Percentiles rank a stretch among this genome's conserved stretches.
These are phyloP conservation scores for Druceiella hillmani DNA, from an alignment of 2,888 invertebrate species.

Conservation along the genomic window DNA sequence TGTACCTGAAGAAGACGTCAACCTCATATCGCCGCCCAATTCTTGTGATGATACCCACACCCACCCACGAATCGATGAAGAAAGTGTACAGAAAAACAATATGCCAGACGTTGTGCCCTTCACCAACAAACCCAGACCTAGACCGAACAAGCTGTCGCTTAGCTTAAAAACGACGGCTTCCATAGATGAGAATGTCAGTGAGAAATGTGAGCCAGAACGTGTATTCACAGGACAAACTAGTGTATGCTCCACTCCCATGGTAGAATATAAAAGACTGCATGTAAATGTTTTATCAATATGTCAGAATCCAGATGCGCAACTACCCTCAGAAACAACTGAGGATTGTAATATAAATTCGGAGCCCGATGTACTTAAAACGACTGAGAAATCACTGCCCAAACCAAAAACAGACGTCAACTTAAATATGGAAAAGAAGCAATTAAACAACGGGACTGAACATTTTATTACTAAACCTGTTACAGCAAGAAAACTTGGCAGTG, in stretches of 20 bases:
- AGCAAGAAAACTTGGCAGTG: slow-evolving; percentile 49
- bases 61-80: slow-evolving; percentile 22
- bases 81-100: slow-evolving; percentile 30
- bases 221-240: slow-evolving; percentile 65
- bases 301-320: slow-evolving; percentile 53
- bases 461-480: slow-evolving; percentile 47
- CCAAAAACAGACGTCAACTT: slow-evolving; percentile 36
- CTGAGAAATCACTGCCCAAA: slow-evolving; percentile 38
- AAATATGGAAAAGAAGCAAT: slow-evolving; percentile 12
- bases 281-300: slow-evolving; percentile 71
- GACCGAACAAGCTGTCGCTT: slow-evolving; percentile 55
- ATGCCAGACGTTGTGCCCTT: slow-evolving; percentile 51
- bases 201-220: slow-evolving; percentile 38
- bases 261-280: slow-evolving; percentile 69
- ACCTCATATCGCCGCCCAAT: slow-evolving; percentile 45
- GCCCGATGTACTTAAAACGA: slow-evolving; percentile 41
- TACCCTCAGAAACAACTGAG: slow-evolving; percentile 45
- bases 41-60: slow-evolving; percentile 7
- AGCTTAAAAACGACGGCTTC: slow-evolving; percentile 53
- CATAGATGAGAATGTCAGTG: slow-evolving; percentile 51
- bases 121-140: slow-evolving; percentile 42
- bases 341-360: slow-evolving; percentile 17
- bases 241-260: slow-evolving; percentile 73
- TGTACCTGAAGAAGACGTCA: slow-evolving; percentile 71
- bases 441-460: slow-evolving; percentile 44